Conservation (phyloP, 2,113 vertebrate genomes). For the Chitala chitala region DNA sequence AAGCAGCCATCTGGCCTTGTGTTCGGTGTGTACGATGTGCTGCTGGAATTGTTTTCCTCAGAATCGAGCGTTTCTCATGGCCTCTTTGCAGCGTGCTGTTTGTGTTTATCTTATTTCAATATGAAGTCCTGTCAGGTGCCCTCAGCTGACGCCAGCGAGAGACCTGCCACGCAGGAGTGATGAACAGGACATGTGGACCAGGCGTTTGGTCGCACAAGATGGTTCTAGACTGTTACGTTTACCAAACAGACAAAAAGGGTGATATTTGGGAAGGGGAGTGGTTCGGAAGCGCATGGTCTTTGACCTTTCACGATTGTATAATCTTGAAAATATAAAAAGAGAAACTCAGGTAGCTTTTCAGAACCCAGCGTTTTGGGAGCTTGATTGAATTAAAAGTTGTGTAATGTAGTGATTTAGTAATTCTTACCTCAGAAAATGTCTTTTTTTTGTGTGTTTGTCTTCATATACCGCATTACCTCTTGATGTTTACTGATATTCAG, state of each 20-base stretch:
- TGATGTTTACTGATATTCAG: constrained; percentile 34
- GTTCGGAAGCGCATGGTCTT: constrained; percentile 68
- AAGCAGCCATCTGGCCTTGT: too few relatives aligned
- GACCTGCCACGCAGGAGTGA: too few relatives aligned
- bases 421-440: constrained; percentile 45
- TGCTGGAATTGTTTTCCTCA: not conserved
- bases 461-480: constrained; percentile 34
- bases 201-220: too few relatives aligned
- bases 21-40: not conserved
- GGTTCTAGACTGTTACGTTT: too few relatives aligned
- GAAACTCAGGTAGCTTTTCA: constrained; percentile 79
- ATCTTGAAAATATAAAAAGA: constrained; percentile 52
- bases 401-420: constrained; percentile 64
- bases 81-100: too few relatives aligned
- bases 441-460: constrained; percentile 42
- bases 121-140: too few relatives aligned
- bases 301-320: constrained; percentile 88
- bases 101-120: too few relatives aligned
- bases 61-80: too few relatives aligned
- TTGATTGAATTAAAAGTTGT: constrained; percentile 71
- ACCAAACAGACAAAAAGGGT: constrained; percentile 62
- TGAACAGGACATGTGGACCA: too few relatives aligned
- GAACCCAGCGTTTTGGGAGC: constrained; percentile 62
- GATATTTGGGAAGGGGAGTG: too few relatives aligned
- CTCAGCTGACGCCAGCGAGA: too few relatives aligned